These are phyloP conservation scores for Eupristina koningsbergeri DNA, from an alignment of 1,140 invertebrate genomes.

Conservation along the genomic window DNA sequence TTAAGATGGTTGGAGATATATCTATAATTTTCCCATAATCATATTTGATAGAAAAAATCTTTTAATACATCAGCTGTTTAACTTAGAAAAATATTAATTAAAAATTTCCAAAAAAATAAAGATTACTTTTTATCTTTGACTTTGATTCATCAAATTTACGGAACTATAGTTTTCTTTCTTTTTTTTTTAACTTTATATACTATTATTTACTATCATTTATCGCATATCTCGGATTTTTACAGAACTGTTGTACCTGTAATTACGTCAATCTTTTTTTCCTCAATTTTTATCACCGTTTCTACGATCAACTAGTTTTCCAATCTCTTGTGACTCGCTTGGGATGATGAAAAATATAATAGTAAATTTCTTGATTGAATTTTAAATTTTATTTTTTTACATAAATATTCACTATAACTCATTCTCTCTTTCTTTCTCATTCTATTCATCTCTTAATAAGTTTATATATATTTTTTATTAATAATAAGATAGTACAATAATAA, in stretches of 20 bases:
- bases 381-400: slow-evolving; percentile 17
- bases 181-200: slow-evolving; percentile 12
- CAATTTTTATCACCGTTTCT: slow-evolving; percentile 16
- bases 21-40: too few species aligned
- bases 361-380: slow-evolving; percentile 38
- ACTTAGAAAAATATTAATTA: slow-evolving; percentile 55
- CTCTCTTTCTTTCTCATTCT: slow-evolving; percentile 2
- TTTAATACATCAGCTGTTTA: neutral
- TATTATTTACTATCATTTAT: slow-evolving; percentile 27
- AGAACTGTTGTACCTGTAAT: neutral
- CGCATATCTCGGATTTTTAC: neutral
- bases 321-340: slow-evolving; percentile 32
- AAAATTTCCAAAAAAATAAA: slow-evolving; percentile 45
- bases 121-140: slow-evolving; percentile 33
- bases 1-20: too few species aligned
- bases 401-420: neutral
- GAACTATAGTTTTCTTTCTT: too few species aligned
- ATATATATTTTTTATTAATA: too few species aligned
- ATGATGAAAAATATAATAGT: slow-evolving; percentile 50
- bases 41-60: too few species aligned
- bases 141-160: too few species aligned
- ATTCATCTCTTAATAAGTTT: too few species aligned
- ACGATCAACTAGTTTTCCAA: neutral
- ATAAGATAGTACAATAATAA: too few species aligned
- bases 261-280: slow-evolving; percentile 28